These are phyloP conservation scores for Benthosema pterotum DNA, from an alignment of 2,797 vertebrate species.

Conservation along the genomic window DNA sequence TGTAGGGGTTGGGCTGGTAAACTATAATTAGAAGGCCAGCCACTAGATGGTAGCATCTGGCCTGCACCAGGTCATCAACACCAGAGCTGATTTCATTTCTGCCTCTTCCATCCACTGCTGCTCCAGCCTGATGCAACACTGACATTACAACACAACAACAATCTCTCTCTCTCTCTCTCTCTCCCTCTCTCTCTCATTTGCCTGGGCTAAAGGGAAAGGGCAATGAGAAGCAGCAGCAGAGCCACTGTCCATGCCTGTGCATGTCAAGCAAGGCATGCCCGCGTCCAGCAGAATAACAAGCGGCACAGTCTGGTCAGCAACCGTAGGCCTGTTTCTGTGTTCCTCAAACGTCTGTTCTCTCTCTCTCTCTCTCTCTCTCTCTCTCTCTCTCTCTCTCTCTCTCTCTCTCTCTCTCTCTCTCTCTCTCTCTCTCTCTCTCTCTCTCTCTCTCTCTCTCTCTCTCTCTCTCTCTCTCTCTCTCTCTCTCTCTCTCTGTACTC, in stretches of 20 bases:
- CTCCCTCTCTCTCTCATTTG: constrained; percentile 37
- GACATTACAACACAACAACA: constrained; percentile 37
- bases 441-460: too few relatives aligned
- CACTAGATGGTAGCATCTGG: constrained; percentile 75
- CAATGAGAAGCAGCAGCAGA: constrained; percentile 37
- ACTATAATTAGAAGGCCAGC: constrained; percentile 9
- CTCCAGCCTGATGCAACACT: constrained; percentile 47
- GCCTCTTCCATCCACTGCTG: constrained; percentile 20
- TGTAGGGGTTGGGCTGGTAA: neutral
- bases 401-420: too few relatives aligned
- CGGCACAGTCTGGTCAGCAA: constrained; percentile 32
- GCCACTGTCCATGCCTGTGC: constrained; percentile 40
- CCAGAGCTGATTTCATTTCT: neutral
- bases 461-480: too few relatives aligned
- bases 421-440: too few relatives aligned
- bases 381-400: too few relatives aligned
- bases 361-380: too few relatives aligned
- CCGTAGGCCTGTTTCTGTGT: constrained; percentile 19
- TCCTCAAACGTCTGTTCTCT: constrained; percentile 45
- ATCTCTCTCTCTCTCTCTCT: constrained; percentile 35
- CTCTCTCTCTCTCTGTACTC: too few relatives aligned
- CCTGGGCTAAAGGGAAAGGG: constrained; percentile 32
- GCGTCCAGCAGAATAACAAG: constrained; percentile 27
- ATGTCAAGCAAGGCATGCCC: constrained; percentile 32
- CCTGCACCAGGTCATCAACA: constrained; percentile 39